phyloP scores from a whole-genome alignment of 2,888 invertebrate genomes.

The Drosophila anceps region DNA sequence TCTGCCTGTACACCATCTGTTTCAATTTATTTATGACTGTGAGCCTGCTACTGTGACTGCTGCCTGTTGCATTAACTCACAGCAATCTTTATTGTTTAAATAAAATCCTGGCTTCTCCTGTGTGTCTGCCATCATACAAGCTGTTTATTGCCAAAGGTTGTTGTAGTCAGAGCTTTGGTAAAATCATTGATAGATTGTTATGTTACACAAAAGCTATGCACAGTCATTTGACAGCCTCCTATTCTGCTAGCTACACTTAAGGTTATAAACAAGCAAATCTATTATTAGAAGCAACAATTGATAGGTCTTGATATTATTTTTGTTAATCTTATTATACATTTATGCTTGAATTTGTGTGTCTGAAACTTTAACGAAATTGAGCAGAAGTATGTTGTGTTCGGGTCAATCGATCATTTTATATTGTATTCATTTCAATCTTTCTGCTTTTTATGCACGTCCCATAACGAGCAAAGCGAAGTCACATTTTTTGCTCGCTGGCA shows the following conservation, averaged over 20 bases:
- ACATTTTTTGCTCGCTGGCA: background rate
- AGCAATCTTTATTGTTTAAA: constrained; percentile 25
- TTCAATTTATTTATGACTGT: constrained; percentile 26
- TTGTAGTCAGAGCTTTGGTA: background rate
- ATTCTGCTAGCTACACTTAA: background rate
- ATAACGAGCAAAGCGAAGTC: constrained; percentile 8
- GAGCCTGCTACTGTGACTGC: background rate
- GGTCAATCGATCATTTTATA: constrained; percentile 41
- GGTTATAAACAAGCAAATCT: background rate
- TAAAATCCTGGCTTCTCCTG: background rate
- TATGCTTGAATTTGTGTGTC: background rate
- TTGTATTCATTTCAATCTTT: background rate
- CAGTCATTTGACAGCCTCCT: background rate
- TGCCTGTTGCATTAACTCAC: constrained; percentile 38
- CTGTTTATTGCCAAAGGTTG: background rate
- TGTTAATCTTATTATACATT: background rate
- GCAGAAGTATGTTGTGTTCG: background rate
- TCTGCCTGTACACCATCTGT: constrained; percentile 25
- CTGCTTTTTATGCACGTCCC: constrained; percentile 4
- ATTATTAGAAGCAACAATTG: background rate
- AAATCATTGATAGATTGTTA: background rate
- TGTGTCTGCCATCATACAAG: background rate
- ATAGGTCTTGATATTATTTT: background rate
- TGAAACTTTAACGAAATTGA: constrained; percentile 8
- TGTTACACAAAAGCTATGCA: background rate